phyloP scores from a whole-genome alignment of 2,888 invertebrate genomes.

The Archips xylosteana region DNA sequence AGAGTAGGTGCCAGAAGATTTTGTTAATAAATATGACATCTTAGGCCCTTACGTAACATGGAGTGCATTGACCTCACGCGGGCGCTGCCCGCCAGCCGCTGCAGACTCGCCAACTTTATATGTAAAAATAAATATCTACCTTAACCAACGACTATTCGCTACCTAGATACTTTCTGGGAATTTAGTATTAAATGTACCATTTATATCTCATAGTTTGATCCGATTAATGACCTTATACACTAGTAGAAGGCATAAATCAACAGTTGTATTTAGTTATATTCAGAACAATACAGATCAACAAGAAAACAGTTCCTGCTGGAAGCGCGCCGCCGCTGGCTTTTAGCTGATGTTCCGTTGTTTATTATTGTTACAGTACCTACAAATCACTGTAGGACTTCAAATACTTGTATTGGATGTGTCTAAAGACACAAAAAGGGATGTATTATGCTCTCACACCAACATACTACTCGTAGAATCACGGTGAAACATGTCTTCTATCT shows the following conservation, averaged over 20 bases:
- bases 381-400: too few species aligned
- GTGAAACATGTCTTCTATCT: neutral
- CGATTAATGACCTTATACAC: conserved; percentile 50
- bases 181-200: conserved; percentile 37
- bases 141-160: conserved; percentile 42
- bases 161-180: conserved; percentile 38
- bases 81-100: neutral
- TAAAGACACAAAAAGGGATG: too few species aligned
- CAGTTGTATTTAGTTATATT: conserved; percentile 57
- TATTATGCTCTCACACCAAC: neutral
- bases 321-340: conserved; percentile 25
- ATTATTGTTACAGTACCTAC: neutral
- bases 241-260: conserved; percentile 69
- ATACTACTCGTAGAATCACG: neutral
- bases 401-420: too few species aligned
- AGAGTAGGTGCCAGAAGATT: conserved; percentile 63
- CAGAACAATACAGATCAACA: conserved; percentile 72
- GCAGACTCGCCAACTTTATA: conserved; percentile 18
- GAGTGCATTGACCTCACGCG: conserved; percentile 35
- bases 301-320: conserved; percentile 46
- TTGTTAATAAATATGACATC: conserved; percentile 57
- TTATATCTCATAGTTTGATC: conserved; percentile 55
- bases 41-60: conserved; percentile 66
- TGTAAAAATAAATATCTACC: conserved; percentile 45
- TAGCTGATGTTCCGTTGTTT: neutral